These are phyloP conservation scores for Eulithis testata DNA, from an alignment of 2,888 invertebrate species.

Conservation along the genomic window DNA sequence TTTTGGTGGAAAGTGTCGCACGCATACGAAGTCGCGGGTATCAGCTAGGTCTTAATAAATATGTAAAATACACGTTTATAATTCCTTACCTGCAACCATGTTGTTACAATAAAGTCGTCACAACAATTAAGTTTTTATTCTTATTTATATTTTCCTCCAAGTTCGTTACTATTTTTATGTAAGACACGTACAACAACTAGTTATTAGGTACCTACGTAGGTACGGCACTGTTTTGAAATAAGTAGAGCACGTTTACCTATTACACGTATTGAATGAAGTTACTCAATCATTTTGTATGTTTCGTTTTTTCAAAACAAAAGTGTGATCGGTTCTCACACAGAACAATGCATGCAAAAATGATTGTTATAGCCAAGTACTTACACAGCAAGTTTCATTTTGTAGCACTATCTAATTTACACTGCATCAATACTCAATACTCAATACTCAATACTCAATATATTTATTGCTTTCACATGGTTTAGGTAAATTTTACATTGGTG, in stretches of 20 bases:
- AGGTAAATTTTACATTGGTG: no score
- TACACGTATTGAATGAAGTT: conserved; percentile 27
- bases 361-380: conserved; percentile 9
- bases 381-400: no score
- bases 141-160: conserved; percentile 8
- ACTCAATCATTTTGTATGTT: conserved; percentile 17
- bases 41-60: no score
- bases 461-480: no score
- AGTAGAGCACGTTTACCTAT: conserved; percentile 12
- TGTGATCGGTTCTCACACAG: conserved; percentile 19
- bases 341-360: conserved; percentile 21
- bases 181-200: conserved; percentile 4
- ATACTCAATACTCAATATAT: no score
- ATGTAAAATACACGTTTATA: background rate
- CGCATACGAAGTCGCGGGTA: no score
- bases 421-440: no score
- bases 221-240: conserved; percentile 14
- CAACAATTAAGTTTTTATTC: conserved; percentile 2
- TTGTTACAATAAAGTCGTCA: background rate
- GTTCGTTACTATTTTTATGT: conserved; percentile 12
- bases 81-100: background rate
- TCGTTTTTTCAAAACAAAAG: conserved; percentile 9
- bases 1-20: no score
- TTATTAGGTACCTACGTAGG: conserved; percentile 1
- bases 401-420: no score